A percentile compares a stretch with the other conserved stretches of the same genome.
Conservation (phyloP, 2,888 invertebrate genomes). For the Dicyrtomina minuta region DNA sequence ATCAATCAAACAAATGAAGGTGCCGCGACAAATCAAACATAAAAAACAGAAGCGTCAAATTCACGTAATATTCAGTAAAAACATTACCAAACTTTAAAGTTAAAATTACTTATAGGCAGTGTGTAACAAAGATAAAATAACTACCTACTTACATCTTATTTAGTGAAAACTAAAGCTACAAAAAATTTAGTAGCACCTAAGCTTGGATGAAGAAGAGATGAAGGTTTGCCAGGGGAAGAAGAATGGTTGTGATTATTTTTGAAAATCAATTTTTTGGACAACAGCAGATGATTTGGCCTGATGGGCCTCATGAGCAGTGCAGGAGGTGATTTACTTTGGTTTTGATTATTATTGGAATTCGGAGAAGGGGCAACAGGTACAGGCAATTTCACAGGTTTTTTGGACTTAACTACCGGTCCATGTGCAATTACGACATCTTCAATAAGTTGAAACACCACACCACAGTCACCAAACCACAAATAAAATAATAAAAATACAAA, state of each 20-base stretch:
- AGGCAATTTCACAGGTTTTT: neutral
- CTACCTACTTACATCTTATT: too few relatives aligned
- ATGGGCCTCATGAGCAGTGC: neutral
- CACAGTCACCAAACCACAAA: neutral
- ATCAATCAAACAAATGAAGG: too few relatives aligned
- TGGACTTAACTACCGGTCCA: slow-evolving; percentile 1
- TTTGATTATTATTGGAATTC: neutral
- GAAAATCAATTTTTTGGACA: slow-evolving; percentile 21
- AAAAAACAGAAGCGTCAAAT: too few relatives aligned
- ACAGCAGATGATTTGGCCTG: slow-evolving; percentile 17
- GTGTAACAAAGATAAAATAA: too few relatives aligned
- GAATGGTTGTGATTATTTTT: slow-evolving; percentile 17
- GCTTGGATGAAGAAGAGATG: slow-evolving; percentile 17
- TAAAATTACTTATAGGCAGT: neutral
- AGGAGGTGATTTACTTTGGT: neutral
- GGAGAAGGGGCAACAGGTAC: neutral
- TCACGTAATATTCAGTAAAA: too few relatives aligned
- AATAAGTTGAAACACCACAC: neutral
- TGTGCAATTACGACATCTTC: neutral
- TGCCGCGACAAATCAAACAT: neutral
- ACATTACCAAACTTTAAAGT: too few relatives aligned
- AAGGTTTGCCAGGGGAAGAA: neutral
- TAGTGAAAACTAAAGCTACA: neutral
- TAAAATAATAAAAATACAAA: slow-evolving; percentile 2
- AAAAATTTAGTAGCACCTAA: slow-evolving; percentile 17